phyloP scores from a whole-genome alignment of 2,797 vertebrate species.

The Valencia hispanica region DNA sequence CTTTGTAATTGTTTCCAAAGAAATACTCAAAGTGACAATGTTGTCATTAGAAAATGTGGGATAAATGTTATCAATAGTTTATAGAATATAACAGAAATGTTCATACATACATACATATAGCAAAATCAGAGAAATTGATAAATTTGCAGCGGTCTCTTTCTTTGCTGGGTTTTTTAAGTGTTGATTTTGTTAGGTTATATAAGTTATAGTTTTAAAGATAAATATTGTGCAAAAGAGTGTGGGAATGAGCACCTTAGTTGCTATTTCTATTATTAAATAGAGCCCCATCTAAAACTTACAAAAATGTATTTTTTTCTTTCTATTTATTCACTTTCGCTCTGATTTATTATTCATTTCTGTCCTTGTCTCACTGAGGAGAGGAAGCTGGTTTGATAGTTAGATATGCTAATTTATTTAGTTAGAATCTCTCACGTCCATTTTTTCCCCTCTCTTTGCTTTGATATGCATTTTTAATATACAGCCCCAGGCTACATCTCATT shows the following conservation, averaged over 20 bases:
- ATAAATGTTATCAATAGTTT: neutral
- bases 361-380: constrained; percentile 65
- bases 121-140: neutral
- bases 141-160: neutral
- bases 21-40: neutral
- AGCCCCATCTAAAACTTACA: constrained; percentile 48
- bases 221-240: neutral
- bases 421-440: constrained; percentile 90
- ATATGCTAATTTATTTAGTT: constrained; percentile 91
- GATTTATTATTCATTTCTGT: constrained; percentile 79
- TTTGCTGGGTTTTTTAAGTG: neutral
- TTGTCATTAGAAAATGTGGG: neutral
- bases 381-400: constrained; percentile 82
- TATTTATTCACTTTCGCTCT: constrained; percentile 65
- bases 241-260: neutral
- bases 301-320: constrained; percentile 54
- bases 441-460: constrained; percentile 89
- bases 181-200: neutral
- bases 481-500: constrained; percentile 94
- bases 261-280: constrained; percentile 51
- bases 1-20: neutral
- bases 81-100: neutral
- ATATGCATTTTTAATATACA: constrained; percentile 99
- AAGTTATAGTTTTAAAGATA: neutral
- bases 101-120: neutral